Percentiles rank a stretch among this genome's conserved stretches.
phyloP scores from a whole-genome alignment of 2,888 invertebrate species.

The Pycnomerus fuliginosus region DNA sequence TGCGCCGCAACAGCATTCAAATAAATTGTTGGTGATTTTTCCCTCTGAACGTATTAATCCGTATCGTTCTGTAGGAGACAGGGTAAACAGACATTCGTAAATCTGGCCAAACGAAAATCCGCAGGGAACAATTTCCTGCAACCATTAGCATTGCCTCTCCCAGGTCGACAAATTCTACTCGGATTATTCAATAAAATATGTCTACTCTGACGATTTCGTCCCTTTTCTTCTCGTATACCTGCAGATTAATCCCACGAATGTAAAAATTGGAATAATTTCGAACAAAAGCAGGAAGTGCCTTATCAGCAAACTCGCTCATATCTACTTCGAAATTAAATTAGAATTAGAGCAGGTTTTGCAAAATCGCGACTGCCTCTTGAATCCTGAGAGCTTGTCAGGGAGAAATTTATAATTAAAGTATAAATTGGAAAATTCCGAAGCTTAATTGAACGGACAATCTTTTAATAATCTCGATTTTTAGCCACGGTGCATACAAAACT shows the following conservation, averaged over 20 bases:
- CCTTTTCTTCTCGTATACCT: too few species aligned
- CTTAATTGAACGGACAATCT: too few species aligned
- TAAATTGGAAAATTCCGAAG: too few species aligned
- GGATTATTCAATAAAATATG: too few species aligned
- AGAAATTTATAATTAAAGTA: too few species aligned
- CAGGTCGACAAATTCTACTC: too few species aligned
- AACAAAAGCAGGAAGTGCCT: conserved; percentile 4
- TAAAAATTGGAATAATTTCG: too few species aligned
- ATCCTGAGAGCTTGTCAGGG: too few species aligned
- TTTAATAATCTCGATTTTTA: too few species aligned
- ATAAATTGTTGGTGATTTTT: conserved; percentile 7
- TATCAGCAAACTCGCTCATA: conserved; percentile 5
- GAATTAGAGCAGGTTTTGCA: conserved; percentile 3
- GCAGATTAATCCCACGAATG: too few species aligned
- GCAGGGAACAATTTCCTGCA: conserved; percentile 11
- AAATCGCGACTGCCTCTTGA: conserved; percentile 3
- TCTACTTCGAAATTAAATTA: conserved; percentile 6
- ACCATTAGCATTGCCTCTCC: conserved; percentile 10
- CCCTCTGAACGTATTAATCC: conserved; percentile 2
- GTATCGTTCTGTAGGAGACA: conserved; percentile 2
- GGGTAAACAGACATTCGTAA: conserved; percentile 8
- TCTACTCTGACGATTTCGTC: too few species aligned
- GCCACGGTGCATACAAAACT: too few species aligned
- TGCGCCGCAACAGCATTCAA: background rate
- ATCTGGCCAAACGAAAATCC: conserved; percentile 9